A percentile compares a stretch with the other conserved stretches of the same genome.
Conservation (phyloP, 1,140 invertebrate species). For the Hylaeus volcanicus region DNA sequence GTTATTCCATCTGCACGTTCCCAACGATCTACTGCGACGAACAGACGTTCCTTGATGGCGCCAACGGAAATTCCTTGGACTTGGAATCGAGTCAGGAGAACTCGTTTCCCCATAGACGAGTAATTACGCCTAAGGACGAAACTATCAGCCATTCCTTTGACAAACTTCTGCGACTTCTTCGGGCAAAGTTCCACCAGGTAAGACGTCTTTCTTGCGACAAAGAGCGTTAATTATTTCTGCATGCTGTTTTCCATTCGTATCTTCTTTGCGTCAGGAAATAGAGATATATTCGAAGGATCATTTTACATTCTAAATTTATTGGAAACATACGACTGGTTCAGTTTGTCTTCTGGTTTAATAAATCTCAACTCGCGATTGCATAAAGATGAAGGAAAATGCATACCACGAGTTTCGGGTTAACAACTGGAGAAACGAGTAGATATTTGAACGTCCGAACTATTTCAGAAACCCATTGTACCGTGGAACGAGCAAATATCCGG, state of each 20-base stretch:
- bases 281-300: too few relatives aligned
- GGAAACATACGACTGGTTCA: too few relatives aligned
- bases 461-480: neutral
- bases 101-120: too few relatives aligned
- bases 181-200: constrained; percentile 15
- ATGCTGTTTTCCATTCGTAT: too few relatives aligned
- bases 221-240: constrained; percentile 8
- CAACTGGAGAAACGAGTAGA: too few relatives aligned
- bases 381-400: too few relatives aligned
- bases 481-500: neutral
- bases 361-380: too few relatives aligned
- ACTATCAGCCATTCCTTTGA: neutral
- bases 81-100: neutral
- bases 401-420: too few relatives aligned
- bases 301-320: too few relatives aligned
- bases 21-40: neutral
- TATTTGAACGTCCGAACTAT: neutral
- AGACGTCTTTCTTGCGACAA: constrained; percentile 1
- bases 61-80: neutral
- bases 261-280: neutral
- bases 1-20: neutral
- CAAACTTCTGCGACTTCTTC: neutral
- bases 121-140: neutral
- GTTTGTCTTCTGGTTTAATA: too few relatives aligned
- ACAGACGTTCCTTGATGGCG: neutral